Percentiles rank a stretch among this genome's conserved stretches.
Evolutionary conservation across 1,140 invertebrate species (phyloP).

Genomic region (Solenopsis fugax): DNA sequence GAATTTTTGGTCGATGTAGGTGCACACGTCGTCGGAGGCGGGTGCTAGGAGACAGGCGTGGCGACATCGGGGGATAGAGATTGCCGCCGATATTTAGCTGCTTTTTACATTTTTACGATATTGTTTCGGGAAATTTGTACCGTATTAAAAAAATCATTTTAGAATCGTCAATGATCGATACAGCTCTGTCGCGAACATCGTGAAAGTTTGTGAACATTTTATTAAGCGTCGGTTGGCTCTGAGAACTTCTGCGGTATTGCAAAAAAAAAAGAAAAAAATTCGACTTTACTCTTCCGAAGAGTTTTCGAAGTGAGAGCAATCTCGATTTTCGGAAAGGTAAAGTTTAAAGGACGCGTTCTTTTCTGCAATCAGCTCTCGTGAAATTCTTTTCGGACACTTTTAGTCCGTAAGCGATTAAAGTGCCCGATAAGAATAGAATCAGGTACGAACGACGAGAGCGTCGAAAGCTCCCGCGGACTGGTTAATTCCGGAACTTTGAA

Average conservation of each 20-base stretch:
- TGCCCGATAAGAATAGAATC: conserved; percentile 36
- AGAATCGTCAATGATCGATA: conserved; percentile 17
- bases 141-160: conserved; percentile 9
- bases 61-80: background rate
- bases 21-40: conserved; percentile 11
- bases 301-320: conserved; percentile 5
- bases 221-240: background rate
- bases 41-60: conserved; percentile 29
- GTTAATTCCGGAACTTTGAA: conserved; percentile 57
- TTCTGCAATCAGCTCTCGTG: conserved; percentile 19
- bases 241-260: conserved; percentile 17
- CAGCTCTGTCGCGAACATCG: background rate
- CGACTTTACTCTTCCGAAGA: background rate
- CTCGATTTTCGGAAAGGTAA: background rate
- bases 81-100: conserved; percentile 22
- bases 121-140: background rate
- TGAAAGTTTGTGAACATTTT: conserved; percentile 30
- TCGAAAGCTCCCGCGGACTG: conserved; percentile 51
- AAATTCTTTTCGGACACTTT: conserved; percentile 30
- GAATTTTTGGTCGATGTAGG: conserved; percentile 60
- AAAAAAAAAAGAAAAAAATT: too few relatives aligned
- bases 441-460: conserved; percentile 10
- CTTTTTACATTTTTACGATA: conserved; percentile 38
- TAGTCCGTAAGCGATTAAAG: conserved; percentile 54
- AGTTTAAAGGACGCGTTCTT: conserved; percentile 21